Base-by-base conservation (phyloP, 2,797 vertebrate genomes). In the Crypturellus tataupa region DNA sequence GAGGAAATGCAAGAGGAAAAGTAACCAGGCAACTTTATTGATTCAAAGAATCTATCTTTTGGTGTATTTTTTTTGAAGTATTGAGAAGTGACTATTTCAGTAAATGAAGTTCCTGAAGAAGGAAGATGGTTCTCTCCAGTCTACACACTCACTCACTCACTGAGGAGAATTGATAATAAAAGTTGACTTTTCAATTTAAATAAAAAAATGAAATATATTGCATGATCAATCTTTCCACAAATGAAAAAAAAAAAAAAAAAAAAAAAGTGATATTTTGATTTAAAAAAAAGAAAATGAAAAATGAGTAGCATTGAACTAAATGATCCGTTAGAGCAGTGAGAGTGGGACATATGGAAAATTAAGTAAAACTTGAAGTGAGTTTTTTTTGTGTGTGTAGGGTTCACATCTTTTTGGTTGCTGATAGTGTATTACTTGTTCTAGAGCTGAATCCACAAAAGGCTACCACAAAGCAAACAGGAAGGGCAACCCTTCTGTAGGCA, bases 381-480 rank as follows among this genome's bases (percentile, higher is more conserved):
- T 93, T 91, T 80, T 85, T 29, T 8, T 29, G 15, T 53, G 12
- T 80, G 37, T 71, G 39, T 42, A 1, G n/a, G 63, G 39, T 75
- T 42, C 0, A 2, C 39, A 10, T 81, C 77, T 83, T 92, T 84
- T 40, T 88, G 67, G 29, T 65, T 78, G 37, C n/a, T 69, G 73
- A 51, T 93, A 91, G 83, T 90, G 67, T 80, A 88, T 88, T 1
- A 1, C 70, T 94, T 90, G 73, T 65, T 3, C 2, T 76, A 44
- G 77, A 70, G 72, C 59, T 86, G 77, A n/a, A 84, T 76, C 82
- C 40, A 46, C 55, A 46, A 27, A 69, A 87, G 91, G 94, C 94
- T 91, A 55, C 77, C 85, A 85, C 82, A 94, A 94, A 94, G 59
- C 82, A 85, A 94, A 94, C 82, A 94, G 85, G 80, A 94, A 94